Evolutionary conservation across 2,888 invertebrate species (phyloP).

Genomic region (Strigamia crassipes): DNA sequence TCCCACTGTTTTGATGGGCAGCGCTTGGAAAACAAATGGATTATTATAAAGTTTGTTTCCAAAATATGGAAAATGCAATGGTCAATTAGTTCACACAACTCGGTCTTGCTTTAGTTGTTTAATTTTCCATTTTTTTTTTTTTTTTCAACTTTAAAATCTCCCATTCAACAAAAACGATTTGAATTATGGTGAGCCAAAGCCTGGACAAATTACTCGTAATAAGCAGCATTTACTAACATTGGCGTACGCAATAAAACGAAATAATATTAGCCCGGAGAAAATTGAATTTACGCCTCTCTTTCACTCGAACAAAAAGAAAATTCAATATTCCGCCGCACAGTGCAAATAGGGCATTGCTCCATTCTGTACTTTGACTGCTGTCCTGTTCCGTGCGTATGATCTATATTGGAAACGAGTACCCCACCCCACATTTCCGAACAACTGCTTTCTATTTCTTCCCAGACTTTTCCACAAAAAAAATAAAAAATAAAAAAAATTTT

Average conservation of each 20-base stretch:
- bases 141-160: not conserved
- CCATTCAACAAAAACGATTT: not conserved
- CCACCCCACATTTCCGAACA: not conserved
- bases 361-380: not conserved
- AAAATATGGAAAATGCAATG: too few species aligned
- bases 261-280: not conserved
- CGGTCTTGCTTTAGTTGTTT: too few species aligned
- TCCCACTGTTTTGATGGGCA: too few species aligned
- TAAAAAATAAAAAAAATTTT: not conserved
- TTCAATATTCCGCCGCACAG: not conserved
- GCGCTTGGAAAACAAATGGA: too few species aligned
- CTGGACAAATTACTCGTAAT: not conserved
- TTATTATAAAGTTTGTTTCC: too few species aligned
- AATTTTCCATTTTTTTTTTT: not conserved
- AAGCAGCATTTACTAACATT: not conserved
- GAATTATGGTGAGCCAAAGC: not conserved
- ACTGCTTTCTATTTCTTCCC: not conserved
- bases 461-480: not conserved
- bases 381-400: not conserved
- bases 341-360: not conserved
- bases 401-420: not conserved
- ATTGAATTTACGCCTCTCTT: not conserved
- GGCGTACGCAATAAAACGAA: not conserved
- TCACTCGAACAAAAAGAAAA: not conserved
- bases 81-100: too few species aligned